Conservation (phyloP, 1,140 invertebrate genomes). For the Acromyrmex heyeri region DNA sequence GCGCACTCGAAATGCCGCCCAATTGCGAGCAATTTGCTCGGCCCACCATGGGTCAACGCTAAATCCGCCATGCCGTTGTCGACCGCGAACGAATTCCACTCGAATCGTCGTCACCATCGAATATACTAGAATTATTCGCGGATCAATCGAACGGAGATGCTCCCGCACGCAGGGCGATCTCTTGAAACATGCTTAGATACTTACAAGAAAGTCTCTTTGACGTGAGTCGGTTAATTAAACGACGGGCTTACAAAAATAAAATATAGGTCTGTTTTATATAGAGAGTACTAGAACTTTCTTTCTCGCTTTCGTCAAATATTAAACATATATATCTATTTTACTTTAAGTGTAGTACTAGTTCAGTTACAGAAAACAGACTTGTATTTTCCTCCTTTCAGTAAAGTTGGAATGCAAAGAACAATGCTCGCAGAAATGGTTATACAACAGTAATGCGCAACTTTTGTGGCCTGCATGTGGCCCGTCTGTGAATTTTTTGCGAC, state of each 20-base stretch:
- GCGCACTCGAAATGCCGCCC: conserved; percentile 20
- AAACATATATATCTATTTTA: too few relatives aligned
- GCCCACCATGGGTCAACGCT: conserved; percentile 31
- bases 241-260: background rate
- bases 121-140: conserved; percentile 35
- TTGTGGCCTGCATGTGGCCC: too few relatives aligned
- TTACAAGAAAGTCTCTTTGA: background rate
- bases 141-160: background rate
- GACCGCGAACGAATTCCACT: conserved; percentile 25
- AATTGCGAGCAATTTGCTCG: conserved; percentile 57
- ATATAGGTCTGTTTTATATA: background rate
- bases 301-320: too few relatives aligned
- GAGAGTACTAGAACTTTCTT: too few relatives aligned
- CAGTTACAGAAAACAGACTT: background rate
- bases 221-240: background rate
- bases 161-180: background rate
- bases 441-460: too few relatives aligned
- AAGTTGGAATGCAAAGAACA: background rate
- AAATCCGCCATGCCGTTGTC: conserved; percentile 25
- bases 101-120: conserved; percentile 20
- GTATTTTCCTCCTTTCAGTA: background rate
- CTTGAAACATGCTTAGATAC: background rate
- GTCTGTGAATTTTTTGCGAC: too few relatives aligned
- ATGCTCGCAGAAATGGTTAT: too few relatives aligned
- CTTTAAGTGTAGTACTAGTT: background rate